phyloP scores from a whole-genome alignment of 2,888 invertebrate genomes.

The Galeruca laticollis region DNA sequence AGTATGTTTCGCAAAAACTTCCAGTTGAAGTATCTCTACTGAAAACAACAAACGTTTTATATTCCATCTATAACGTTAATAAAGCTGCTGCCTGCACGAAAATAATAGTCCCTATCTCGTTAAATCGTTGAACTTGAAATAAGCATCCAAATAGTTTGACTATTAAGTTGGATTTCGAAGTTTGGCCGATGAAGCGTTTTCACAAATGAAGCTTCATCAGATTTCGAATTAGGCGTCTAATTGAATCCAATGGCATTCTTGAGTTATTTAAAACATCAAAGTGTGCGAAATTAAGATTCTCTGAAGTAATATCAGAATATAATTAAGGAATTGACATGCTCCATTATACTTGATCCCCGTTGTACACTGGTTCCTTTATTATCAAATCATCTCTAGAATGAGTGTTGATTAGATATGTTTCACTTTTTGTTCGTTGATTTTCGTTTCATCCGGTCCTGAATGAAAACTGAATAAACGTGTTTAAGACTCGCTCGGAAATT shows the following conservation, averaged over 20 bases:
- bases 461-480: too few relatives aligned
- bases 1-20: too few relatives aligned
- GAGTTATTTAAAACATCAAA: neutral
- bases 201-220: neutral
- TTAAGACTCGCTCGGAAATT: too few relatives aligned
- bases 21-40: too few relatives aligned
- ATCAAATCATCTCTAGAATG: too few relatives aligned
- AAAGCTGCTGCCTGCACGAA: neutral
- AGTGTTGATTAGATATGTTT: too few relatives aligned
- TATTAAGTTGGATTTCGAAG: constrained; percentile 11
- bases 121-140: neutral
- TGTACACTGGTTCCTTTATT: too few relatives aligned
- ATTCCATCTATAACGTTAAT: neutral
- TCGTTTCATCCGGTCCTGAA: too few relatives aligned
- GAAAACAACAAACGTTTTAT: neutral
- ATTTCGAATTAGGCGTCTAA: neutral
- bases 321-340: neutral
- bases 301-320: neutral
- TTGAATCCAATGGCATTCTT: neutral
- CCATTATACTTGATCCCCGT: too few relatives aligned
- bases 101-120: neutral
- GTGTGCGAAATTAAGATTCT: neutral
- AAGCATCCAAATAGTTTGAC: constrained; percentile 7
- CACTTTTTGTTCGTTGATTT: too few relatives aligned
- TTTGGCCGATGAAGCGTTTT: neutral